A percentile compares a stretch with the other conserved stretches of the same genome.
These are phyloP conservation scores for Pterocles gutturalis DNA, from an alignment of 2,113 vertebrate genomes.

Conservation along the genomic window DNA sequence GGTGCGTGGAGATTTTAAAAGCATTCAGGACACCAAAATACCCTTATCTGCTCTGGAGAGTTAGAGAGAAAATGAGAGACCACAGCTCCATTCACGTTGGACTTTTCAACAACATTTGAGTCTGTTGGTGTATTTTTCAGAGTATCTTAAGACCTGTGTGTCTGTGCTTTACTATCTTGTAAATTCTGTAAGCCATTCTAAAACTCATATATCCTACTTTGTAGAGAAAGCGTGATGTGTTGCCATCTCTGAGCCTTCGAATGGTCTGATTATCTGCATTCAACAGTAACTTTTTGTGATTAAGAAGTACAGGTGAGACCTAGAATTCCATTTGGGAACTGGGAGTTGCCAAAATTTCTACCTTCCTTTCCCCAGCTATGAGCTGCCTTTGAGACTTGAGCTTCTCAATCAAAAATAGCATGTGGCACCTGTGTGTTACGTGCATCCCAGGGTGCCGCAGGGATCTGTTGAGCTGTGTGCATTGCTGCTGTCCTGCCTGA, in stretches of 20 bases:
- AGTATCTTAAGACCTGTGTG: background rate
- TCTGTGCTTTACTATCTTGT: background rate
- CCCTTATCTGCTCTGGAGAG: background rate
- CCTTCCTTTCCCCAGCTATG: background rate
- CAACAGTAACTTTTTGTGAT: background rate
- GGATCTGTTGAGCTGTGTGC: background rate
- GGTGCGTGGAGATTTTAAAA: background rate
- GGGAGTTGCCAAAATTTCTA: background rate
- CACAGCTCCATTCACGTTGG: background rate
- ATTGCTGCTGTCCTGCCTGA: background rate
- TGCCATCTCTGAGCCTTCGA: background rate
- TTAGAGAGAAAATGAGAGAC: background rate
- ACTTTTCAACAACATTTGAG: background rate
- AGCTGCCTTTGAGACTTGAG: background rate
- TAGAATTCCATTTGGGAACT: background rate
- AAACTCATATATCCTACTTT: accelerated
- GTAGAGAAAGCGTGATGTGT: background rate
- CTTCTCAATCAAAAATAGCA: background rate
- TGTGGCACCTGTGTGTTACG: background rate
- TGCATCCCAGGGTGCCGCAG: background rate
- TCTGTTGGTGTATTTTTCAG: background rate
- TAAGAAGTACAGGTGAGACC: background rate
- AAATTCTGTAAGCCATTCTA: background rate
- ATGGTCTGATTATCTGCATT: background rate
- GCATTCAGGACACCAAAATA: background rate